Evolutionary conservation across 2,113 vertebrate species (phyloP), one percentile per base, ranked within the genome.

Genomic region (Limanda limanda): DNA sequence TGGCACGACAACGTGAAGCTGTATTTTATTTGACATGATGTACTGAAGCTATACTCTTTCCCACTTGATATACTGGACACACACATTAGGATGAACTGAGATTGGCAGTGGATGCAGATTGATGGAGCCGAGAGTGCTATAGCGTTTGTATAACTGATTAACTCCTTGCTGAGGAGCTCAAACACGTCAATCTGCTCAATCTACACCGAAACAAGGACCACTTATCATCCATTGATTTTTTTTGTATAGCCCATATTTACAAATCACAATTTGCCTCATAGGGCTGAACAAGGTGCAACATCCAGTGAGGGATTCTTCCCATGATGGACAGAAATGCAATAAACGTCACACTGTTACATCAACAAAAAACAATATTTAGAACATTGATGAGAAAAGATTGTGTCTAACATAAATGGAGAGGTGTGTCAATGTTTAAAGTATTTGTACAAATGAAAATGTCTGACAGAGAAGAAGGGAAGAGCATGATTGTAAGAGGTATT

Each of bases 91-190:
- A 52, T 57, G 24, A 71, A 55, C 68, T 27, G 73, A 59, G 61
- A 78, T 17, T 71, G 79, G 23, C 79, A 69, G 76, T 18, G 13
- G 71, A 52, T 60, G 68, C 35, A 62, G 83, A 73, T 3, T 73
- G 67, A 86, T 62, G 42, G 71, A 56, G 56, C 40, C 56, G 62
- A 78, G 52, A 59, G 73, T 23, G 69, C 45, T 71, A 55, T 71
- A 55, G 62, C 2, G 4, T 77, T 66, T 76, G 52, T 59, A n/a
- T n/a, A n/a, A n/a, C n/a, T 21, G 71, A 73, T 84, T 85, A 84
- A 85, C 67, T 68, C 68, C 23, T 47, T 56, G 21, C 54, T 78
- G 84, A 91, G 74, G 31, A 75, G 84, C 79, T 86, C 76, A 85
- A 67, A 48, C 67, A 58, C 52, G 52, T 86, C 76, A 31, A 14